Conservation (phyloP, 2,888 invertebrate genomes). For the Sialis fuliginosa region DNA sequence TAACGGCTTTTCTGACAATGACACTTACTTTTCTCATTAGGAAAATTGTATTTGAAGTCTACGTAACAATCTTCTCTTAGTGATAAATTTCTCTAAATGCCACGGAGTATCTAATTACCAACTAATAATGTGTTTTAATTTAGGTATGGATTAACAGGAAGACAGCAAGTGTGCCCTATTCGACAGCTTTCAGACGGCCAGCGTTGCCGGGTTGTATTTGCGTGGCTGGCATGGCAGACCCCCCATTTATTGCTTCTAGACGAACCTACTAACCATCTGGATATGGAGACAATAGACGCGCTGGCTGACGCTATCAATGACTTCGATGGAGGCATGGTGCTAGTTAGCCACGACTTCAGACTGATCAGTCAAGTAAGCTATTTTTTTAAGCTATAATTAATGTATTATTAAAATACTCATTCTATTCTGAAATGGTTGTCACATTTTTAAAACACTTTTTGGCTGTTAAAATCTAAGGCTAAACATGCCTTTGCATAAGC, state of each 20-base stretch:
- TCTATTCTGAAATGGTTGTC: no score
- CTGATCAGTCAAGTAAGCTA: slow-evolving; percentile 82
- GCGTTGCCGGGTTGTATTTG: slow-evolving; percentile 95
- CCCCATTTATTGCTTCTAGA: slow-evolving; percentile 79
- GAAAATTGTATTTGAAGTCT: no score
- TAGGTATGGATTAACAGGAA: slow-evolving; percentile 81
- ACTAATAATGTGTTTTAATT: no score
- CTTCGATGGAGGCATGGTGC: slow-evolving; percentile 95
- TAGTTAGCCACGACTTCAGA: slow-evolving; percentile 99
- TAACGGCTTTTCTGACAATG: no score
- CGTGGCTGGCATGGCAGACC: slow-evolving; percentile 94
- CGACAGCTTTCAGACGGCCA: slow-evolving; percentile 94
- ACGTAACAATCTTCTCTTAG: no score
- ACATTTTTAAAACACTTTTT: neutral
- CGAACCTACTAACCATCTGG: slow-evolving; percentile 87
- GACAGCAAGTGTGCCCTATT: slow-evolving; percentile 92
- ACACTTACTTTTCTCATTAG: no score
- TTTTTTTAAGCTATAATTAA: neutral
- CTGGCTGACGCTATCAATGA: slow-evolving; percentile 94
- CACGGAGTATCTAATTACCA: no score
- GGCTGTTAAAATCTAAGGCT: no score
- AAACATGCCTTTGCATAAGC: no score
- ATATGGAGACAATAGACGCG: slow-evolving; percentile 97
- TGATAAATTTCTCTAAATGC: no score
- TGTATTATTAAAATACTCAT: no score